These are phyloP conservation scores for Ibidorhyncha struthersii DNA, from an alignment of 2,113 vertebrate species.

Conservation along the genomic window DNA sequence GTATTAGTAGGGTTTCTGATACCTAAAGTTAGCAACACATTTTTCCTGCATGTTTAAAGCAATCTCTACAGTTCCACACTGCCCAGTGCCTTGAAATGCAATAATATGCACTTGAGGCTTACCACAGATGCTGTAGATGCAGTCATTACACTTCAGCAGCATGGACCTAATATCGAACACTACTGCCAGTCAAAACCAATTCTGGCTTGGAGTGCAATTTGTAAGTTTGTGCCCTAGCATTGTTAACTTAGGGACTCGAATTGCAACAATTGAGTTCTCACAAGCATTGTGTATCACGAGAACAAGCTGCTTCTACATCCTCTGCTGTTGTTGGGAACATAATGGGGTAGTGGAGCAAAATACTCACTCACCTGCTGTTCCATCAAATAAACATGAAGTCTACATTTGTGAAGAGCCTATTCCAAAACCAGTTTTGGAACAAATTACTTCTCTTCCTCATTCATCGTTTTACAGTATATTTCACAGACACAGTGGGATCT, in stretches of 20 bases:
- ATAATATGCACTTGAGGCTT: background rate
- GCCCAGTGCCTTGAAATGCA: background rate
- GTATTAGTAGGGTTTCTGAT: background rate
- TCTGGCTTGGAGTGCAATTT: background rate
- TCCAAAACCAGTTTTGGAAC: background rate
- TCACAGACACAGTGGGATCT: background rate
- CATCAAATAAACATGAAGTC: background rate
- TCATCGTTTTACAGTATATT: background rate
- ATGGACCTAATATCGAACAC: background rate
- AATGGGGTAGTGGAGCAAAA: background rate
- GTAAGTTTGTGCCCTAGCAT: background rate
- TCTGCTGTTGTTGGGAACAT: background rate
- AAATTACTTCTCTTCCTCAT: background rate
- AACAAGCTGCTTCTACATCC: background rate
- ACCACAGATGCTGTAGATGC: background rate
- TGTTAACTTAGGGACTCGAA: accelerated
- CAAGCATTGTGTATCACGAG: background rate
- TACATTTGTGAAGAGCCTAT: background rate
- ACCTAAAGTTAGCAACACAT: background rate
- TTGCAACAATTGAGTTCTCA: background rate
- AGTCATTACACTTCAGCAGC: background rate
- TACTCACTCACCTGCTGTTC: background rate
- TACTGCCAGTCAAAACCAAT: background rate
- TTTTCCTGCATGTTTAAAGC: background rate
- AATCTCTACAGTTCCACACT: background rate